Percentiles rank a stretch among this genome's conserved stretches.
phyloP scores from a whole-genome alignment of 2,113 vertebrate species.

The Galbula dea region DNA sequence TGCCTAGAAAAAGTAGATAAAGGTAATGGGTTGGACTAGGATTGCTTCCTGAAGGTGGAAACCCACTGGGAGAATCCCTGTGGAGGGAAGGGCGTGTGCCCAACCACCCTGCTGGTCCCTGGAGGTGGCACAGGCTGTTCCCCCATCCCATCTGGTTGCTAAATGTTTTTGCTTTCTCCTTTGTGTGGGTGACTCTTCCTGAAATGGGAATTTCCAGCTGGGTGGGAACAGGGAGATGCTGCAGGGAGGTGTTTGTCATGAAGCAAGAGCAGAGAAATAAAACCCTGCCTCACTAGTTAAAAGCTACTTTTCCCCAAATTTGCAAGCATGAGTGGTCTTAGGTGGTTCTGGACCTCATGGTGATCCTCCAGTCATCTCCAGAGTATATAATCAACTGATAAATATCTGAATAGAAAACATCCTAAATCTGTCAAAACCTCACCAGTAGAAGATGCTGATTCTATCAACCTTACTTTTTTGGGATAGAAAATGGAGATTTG shows the following conservation, averaged over 20 bases:
- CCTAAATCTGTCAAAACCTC: not conserved
- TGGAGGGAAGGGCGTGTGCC: not conserved
- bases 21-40: not conserved
- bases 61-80: not conserved
- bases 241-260: fast-evolving
- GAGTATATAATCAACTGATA: not conserved
- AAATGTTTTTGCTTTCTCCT: not conserved
- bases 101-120: no score
- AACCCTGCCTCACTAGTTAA: not conserved
- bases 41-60: not conserved
- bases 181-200: not conserved
- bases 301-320: not conserved
- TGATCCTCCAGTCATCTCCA: not conserved
- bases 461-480: not conserved
- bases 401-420: not conserved
- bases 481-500: not conserved
- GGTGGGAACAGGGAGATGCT: not conserved
- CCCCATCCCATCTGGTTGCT: not conserved
- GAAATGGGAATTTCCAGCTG: not conserved
- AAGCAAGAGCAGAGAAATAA: not conserved
- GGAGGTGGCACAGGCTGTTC: not conserved
- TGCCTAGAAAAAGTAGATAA: not conserved
- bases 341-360: not conserved
- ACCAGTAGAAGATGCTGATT: not conserved
- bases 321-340: not conserved